Evolutionary conservation across 2,797 vertebrate species (phyloP), one percentile per base, ranked within the genome.

Genomic region (Sarcoramphus papa): DNA sequence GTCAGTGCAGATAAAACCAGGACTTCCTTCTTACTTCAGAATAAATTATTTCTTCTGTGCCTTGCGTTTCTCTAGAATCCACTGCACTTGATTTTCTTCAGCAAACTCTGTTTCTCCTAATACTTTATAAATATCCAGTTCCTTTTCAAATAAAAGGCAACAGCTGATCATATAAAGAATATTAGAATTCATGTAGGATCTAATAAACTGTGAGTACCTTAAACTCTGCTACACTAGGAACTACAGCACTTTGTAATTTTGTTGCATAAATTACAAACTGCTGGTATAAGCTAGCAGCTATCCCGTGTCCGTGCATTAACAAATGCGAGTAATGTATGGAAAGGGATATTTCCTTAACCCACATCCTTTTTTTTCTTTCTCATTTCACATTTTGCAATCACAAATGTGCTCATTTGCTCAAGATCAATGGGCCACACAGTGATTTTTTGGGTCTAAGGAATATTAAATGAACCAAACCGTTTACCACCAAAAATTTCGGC

Each of bases 301-400:
- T 24, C 14, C 23, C 4, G 3, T 27, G 5, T 24, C 37, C 3
- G 2, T 27, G 45, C 17, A 7, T 35, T 16, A 18, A 11, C 5
- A 40, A 14, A 64, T 6, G 15, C 0, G 0, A 81, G 45, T 7
- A 12, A 37, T 2, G 6, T 15, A 17, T 6, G 35, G 50, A 51
- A 72, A 60, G 30, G 27, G 30, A 6, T 23, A n/a, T 35, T 65
- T 67, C 56, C 51, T 35, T 43, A 53, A 33, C 15, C 15, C 16
- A 40, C 10, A 12, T 6, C 7, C 6, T 20, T 12, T 22, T 9
- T 8, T 67, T 37, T 25, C 15, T n/a, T 80, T 20, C 35, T 80
- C 41, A 30, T 83, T 74, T 81, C 40, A 50, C 10, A 30, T 59
- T 91, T 82, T 43, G 18, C 50, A 50, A 4, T 33, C 41, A 45